Conservation (phyloP, 2,113 vertebrate genomes). For the Salvator merianae region DNA sequence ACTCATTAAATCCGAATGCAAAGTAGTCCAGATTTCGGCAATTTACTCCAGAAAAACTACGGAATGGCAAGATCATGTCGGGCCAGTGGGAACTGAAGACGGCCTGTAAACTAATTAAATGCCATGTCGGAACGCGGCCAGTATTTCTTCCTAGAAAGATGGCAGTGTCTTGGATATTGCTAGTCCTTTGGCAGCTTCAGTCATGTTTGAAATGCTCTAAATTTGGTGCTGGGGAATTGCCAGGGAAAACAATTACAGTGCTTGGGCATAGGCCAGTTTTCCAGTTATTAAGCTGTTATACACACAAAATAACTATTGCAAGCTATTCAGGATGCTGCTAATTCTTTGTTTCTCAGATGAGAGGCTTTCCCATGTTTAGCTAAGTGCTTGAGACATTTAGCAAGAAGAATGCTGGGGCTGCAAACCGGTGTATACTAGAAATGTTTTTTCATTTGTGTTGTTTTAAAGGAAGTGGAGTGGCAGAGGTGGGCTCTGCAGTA, state of each 20-base stretch:
- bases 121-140: too few relatives aligned
- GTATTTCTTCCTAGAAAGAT: constrained; percentile 17
- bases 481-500: too few relatives aligned
- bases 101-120: too few relatives aligned
- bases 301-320: constrained; percentile 5
- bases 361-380: background rate
- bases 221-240: constrained; percentile 21
- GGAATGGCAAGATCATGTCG: too few relatives aligned
- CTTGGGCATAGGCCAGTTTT: constrained; percentile 17
- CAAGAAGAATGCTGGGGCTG: background rate
- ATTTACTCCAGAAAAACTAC: too few relatives aligned
- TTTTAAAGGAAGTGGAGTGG: too few relatives aligned
- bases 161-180: background rate
- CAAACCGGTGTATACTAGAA: background rate
- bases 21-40: too few relatives aligned
- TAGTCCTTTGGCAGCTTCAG: background rate
- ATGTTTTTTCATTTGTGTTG: too few relatives aligned
- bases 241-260: constrained; percentile 20
- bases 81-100: too few relatives aligned
- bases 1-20: too few relatives aligned
- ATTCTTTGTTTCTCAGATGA: background rate
- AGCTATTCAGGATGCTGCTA: constrained; percentile 15
- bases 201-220: constrained; percentile 4
- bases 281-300: constrained; percentile 23
- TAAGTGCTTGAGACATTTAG: background rate